Evolutionary conservation across 1,140 invertebrate species (phyloP), one percentile per base, ranked within the genome.

Genomic region (Hycleus cichorii): DNA sequence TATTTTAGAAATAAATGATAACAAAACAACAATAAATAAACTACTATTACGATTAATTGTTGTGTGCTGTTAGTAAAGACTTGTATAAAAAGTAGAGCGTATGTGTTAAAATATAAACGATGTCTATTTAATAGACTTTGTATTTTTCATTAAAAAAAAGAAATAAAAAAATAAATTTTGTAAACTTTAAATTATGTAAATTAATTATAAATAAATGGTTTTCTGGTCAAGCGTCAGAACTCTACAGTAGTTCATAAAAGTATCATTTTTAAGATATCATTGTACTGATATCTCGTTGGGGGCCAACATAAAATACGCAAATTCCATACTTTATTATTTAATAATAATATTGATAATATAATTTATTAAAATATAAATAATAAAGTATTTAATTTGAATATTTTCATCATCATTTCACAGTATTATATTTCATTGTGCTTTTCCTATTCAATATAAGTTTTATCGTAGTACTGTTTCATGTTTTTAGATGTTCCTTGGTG

Each of bases 401-500:
- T 46, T 53, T 53, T 53, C 25, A 53, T 32, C 12, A 53, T 53
- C 46, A 46, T 45, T 53, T 53, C 51, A 53, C 51, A 53, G 51
- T 53, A 53, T 53, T 53, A 53, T 53, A 53, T 53, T 53, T 53
- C 51, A 53, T 51, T 53, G 51, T 53, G 51, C 51, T 53, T 53
- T 53, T 53, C 24, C 49, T 45, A 32, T 53, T 45, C 10, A 10
- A 42, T 24, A 53, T 53, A 53, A 53, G 51, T 53, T 53, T 53
- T 32, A 32, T 42, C 45, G 51, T 51, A 25, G 49, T 51, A 51
- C 49, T 40, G 18, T 51, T 32, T 51, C 49, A 51, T 51, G 49
- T 53, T 52, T 45, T 12, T 32, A 53, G 32, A 32, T 53, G 38
- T 53, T 52, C 51, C 51, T 53, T 53, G 51, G 51, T 53, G 51